Conservation (phyloP, 2,888 invertebrate species). For the Dicyrtoma fusca region DNA sequence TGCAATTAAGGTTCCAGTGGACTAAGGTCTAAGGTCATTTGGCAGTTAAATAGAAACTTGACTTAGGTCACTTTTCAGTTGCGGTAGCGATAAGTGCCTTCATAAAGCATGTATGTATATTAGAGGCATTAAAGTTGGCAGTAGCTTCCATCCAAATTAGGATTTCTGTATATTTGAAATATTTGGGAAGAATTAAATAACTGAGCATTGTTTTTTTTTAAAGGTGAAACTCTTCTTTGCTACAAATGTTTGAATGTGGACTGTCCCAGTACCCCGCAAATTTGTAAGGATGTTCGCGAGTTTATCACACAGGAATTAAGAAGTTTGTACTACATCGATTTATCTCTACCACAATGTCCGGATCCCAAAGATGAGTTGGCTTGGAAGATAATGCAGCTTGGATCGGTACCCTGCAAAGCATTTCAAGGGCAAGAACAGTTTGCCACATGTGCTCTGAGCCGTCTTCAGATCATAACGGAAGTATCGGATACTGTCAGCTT, state of each 20-base stretch:
- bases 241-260: slow-evolving; percentile 25
- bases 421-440: slow-evolving; percentile 8
- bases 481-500: slow-evolving; percentile 3
- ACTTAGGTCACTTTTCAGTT: too few species aligned
- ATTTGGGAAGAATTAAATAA: too few species aligned
- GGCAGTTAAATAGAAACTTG: too few species aligned
- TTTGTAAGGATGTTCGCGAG: slow-evolving; percentile 33
- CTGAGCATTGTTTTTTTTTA: background rate
- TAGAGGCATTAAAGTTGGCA: too few species aligned
- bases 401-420: slow-evolving; percentile 34
- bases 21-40: too few species aligned
- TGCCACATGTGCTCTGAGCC: slow-evolving; percentile 48
- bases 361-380: slow-evolving; percentile 36
- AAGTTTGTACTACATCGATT: slow-evolving; percentile 40
- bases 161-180: too few species aligned
- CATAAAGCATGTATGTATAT: too few species aligned
- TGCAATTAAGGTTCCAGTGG: too few species aligned
- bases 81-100: too few species aligned
- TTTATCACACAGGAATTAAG: slow-evolving; percentile 41
- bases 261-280: background rate
- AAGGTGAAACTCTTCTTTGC: slow-evolving; percentile 19
- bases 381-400: slow-evolving; percentile 41
- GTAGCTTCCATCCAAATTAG: too few species aligned
- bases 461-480: slow-evolving; percentile 43
- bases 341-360: slow-evolving; percentile 46